These are phyloP conservation scores for Cygnus buccinator DNA, from an alignment of 2,113 vertebrate genomes.

Conservation along the genomic window DNA sequence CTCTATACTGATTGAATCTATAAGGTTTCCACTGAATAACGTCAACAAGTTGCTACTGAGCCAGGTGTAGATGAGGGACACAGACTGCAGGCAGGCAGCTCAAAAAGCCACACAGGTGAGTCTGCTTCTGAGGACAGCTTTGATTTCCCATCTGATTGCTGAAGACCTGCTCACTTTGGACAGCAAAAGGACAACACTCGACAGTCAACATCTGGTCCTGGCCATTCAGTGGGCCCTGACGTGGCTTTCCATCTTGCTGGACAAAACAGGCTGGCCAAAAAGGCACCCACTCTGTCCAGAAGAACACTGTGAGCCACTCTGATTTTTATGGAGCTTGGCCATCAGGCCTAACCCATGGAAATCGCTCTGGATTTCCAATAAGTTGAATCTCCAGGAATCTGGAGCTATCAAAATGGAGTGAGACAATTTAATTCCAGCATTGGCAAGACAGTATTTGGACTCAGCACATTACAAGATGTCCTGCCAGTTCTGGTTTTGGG, in stretches of 20 bases:
- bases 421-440: constrained; percentile 22
- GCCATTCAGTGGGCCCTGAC: not conserved
- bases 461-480: constrained; percentile 47
- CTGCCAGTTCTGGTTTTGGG: constrained; percentile 45
- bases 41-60: not conserved
- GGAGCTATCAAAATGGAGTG: not conserved
- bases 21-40: not conserved
- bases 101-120: not conserved
- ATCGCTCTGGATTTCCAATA: constrained; percentile 43
- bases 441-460: constrained; percentile 28
- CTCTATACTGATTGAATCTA: not conserved
- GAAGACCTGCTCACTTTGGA: not conserved
- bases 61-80: fast-evolving
- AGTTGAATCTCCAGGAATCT: constrained; percentile 38
- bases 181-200: not conserved
- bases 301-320: not conserved
- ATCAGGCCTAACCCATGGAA: not conserved
- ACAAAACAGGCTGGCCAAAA: not conserved
- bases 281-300: not conserved
- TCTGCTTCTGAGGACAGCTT: not conserved
- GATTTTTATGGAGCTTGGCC: not conserved
- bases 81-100: not conserved
- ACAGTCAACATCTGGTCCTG: not conserved
- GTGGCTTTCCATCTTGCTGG: not conserved
- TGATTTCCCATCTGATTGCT: not conserved